phyloP scores from a whole-genome alignment of 2,113 vertebrate species.

The Pteronura brasiliensis region DNA sequence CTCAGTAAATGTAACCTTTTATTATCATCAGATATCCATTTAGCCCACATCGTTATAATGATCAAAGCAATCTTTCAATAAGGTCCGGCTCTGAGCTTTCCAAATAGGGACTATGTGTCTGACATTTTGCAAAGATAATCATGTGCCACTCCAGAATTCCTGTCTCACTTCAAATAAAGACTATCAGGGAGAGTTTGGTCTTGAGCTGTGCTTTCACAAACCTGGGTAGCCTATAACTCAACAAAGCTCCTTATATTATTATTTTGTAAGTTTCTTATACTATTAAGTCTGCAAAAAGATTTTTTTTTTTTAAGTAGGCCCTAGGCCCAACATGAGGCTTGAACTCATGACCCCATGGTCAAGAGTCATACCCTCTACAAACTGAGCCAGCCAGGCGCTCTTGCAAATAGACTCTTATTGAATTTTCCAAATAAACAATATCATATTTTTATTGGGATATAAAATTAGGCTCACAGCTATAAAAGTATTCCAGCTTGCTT shows the following conservation, averaged over 20 bases:
- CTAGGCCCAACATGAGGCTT: not conserved
- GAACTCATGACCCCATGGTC: not conserved
- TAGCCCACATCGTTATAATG: not conserved
- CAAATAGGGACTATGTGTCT: not conserved
- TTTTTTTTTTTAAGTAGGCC: not conserved
- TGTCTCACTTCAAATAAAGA: not conserved
- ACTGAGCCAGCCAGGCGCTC: not conserved
- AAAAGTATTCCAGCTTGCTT: constrained; percentile 61
- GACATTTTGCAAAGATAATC: not conserved
- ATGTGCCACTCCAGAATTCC: not conserved
- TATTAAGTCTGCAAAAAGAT: constrained; percentile 73
- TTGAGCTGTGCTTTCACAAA: constrained; percentile 60
- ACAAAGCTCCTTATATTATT: constrained; percentile 44
- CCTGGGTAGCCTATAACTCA: constrained; percentile 56
- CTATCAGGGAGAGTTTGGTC: constrained; percentile 54
- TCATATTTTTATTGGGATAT: constrained; percentile 77
- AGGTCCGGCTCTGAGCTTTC: not conserved
- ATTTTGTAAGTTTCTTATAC: not conserved
- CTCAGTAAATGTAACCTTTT: not conserved
- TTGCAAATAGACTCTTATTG: constrained; percentile 75
- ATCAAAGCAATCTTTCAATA: not conserved
- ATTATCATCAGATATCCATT: not conserved
- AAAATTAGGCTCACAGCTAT: constrained; percentile 66
- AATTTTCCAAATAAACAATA: constrained; percentile 69
- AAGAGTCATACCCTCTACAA: not conserved